Base-by-base conservation (phyloP, 2,113 vertebrate species). In the Apaloderma vittatum region DNA sequence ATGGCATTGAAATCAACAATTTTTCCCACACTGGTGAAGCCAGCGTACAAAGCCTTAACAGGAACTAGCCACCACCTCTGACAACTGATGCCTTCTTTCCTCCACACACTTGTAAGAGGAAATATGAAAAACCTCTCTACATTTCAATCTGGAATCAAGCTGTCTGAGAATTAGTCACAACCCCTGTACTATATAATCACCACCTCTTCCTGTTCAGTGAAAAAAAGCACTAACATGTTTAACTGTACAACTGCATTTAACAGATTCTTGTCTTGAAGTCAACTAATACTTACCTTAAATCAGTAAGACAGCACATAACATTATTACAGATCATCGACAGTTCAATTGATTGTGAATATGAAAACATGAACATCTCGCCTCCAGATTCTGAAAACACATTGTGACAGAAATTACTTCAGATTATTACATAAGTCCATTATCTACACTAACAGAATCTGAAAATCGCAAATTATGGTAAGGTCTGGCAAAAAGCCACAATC, bases 1-100 rank as follows among this genome's bases (percentile, higher is more conserved):
- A 16, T 11, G 11, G 29, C 61, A 32, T 2, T 15, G 19, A 20
- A 36, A 36, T 37, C 3, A 0, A 49, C 17, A 8, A 5, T 21
- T 52, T 45, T 37, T 40, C 15, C n/a, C 45, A 8, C 34, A 29
- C 6, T 11, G 5, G 2, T 18, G 5, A 67, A 15, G 30, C 29
- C 18, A 18, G 16, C 12, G 12, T 11, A 63, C 30, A 19, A 27
- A 70, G 7, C 34, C 57, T 7, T 34, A 15, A 32, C 3, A 23
- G 12, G 12, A 43, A 21, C 36, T 11, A 57, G 34, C 30, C 57
- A 43, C 18, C 49, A 12, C 34, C 26, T 62, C 55, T 18, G 61
- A 40, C 17, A 21, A 54, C 6, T 9, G 9, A 59, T 22, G 14
- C 17, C 32, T 68, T 61, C 49, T 48, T 32, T 52, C 43, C 10